A percentile compares a stretch with the other conserved stretches of the same genome.
These are phyloP conservation scores for Etheostoma perlongum DNA, from an alignment of 2,797 vertebrate genomes.

Conservation along the genomic window DNA sequence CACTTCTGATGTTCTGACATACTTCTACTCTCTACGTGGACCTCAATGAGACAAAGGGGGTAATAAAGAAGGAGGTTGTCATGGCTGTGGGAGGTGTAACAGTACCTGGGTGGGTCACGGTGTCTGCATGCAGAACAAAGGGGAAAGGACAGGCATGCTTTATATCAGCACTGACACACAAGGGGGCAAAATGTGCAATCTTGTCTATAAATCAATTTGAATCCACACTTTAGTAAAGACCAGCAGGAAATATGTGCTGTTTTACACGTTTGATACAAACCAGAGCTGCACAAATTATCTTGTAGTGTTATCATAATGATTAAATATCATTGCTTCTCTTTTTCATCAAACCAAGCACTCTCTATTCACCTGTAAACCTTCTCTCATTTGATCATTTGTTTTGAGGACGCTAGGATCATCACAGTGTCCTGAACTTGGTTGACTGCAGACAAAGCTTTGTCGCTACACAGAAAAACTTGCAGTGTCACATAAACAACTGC, in stretches of 20 bases:
- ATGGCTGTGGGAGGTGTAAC: conserved; percentile 51
- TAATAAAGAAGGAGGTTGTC: not conserved
- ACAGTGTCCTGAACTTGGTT: not conserved
- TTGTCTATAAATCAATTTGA: not conserved
- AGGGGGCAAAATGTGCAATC: not conserved
- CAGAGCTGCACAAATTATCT: not conserved
- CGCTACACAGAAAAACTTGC: not conserved
- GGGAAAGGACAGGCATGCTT: conserved; percentile 73
- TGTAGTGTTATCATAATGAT: not conserved
- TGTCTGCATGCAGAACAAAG: conserved; percentile 80
- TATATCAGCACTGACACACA: conserved; percentile 43
- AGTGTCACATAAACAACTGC: not conserved
- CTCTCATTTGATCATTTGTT: not conserved
- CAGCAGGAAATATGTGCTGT: not conserved
- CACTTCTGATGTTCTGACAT: no score
- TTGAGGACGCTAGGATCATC: not conserved
- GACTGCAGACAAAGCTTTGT: not conserved
- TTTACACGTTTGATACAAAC: not conserved
- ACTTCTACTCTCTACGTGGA: conserved; percentile 21
- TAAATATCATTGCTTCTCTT: not conserved
- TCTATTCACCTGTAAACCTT: not conserved
- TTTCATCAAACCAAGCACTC: not conserved
- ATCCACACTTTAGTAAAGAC: not conserved
- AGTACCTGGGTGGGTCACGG: conserved; percentile 78
- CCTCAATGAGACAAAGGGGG: conserved; percentile 1